Evolutionary conservation across 2,113 vertebrate genomes (phyloP).

Genomic region (Plestiodon gilberti): DNA sequence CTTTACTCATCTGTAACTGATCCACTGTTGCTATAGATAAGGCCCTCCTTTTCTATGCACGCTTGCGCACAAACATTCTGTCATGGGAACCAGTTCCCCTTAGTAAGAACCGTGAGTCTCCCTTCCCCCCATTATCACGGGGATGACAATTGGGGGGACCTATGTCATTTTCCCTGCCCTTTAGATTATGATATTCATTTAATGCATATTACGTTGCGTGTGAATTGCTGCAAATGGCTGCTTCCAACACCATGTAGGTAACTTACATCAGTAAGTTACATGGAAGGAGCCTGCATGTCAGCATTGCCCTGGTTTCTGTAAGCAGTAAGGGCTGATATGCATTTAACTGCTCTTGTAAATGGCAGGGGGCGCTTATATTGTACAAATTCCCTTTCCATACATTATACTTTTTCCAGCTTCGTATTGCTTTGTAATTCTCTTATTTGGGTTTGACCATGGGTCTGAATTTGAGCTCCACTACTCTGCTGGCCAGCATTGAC

Average conservation of each 20-base stretch:
- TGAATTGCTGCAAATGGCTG: too few relatives aligned
- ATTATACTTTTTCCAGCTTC: background rate
- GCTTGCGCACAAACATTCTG: too few relatives aligned
- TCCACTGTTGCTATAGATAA: background rate
- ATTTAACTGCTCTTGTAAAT: background rate
- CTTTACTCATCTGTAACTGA: background rate
- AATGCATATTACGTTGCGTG: background rate
- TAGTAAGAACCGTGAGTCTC: background rate
- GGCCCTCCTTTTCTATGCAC: background rate
- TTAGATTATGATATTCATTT: background rate
- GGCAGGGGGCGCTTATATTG: background rate
- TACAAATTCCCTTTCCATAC: background rate
- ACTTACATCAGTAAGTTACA: too few relatives aligned
- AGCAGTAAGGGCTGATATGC: background rate
- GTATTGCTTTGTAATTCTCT: background rate
- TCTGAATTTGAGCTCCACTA: background rate
- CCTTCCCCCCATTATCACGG: background rate
- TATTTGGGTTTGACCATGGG: background rate
- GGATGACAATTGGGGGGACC: background rate
- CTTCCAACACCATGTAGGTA: too few relatives aligned
- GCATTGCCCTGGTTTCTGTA: background rate
- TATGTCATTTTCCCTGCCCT: background rate
- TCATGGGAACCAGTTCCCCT: background rate
- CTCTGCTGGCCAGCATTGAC: too few relatives aligned
- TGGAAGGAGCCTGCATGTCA: background rate